A percentile compares a stretch with the other conserved stretches of the same genome.
phyloP scores from a whole-genome alignment of 2,888 invertebrate species.

The Dastarcus helophoroides region DNA sequence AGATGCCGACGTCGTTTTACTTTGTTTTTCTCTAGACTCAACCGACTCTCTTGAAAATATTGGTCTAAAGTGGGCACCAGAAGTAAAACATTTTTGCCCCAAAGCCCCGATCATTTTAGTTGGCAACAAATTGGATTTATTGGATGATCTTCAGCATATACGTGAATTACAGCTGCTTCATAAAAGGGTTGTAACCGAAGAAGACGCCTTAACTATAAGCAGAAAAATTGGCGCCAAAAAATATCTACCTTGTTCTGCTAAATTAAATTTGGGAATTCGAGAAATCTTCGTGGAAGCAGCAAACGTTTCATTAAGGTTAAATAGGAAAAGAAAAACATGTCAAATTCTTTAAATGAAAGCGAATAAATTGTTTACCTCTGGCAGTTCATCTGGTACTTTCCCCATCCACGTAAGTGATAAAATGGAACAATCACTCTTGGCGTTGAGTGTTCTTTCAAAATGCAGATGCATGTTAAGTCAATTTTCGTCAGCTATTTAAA shows the following conservation, averaged over 20 bases:
- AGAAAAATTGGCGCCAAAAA: conserved; percentile 46
- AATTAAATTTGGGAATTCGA: conserved; percentile 48
- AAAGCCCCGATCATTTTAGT: conserved; percentile 50
- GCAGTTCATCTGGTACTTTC: conserved; percentile 89
- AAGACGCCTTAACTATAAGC: conserved; percentile 44
- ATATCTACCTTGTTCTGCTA: conserved; percentile 52
- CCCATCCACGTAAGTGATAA: conserved; percentile 97
- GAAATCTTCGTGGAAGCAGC: conserved; percentile 51
- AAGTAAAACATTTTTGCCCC: conserved; percentile 49
- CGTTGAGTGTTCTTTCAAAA: conserved; percentile 87
- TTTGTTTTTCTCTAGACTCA: conserved; percentile 52
- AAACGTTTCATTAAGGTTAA: too few species aligned
- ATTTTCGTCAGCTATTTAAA: conserved; percentile 7
- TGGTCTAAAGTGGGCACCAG: conserved; percentile 52
- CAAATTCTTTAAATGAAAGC: conserved; percentile 1
- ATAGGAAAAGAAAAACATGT: too few species aligned
- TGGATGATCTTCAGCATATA: conserved; percentile 34
- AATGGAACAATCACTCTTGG: conserved; percentile 91
- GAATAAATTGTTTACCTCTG: conserved; percentile 60
- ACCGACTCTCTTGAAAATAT: conserved; percentile 51
- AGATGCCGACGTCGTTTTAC: conserved; percentile 50
- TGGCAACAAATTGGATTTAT: conserved; percentile 47
- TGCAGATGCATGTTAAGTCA: conserved; percentile 92
- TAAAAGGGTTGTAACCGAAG: too few species aligned
- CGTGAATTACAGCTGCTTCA: too few species aligned